Evolutionary conservation across 2,888 invertebrate species (phyloP).

Genomic region (Cylindroiulus punctatus): DNA sequence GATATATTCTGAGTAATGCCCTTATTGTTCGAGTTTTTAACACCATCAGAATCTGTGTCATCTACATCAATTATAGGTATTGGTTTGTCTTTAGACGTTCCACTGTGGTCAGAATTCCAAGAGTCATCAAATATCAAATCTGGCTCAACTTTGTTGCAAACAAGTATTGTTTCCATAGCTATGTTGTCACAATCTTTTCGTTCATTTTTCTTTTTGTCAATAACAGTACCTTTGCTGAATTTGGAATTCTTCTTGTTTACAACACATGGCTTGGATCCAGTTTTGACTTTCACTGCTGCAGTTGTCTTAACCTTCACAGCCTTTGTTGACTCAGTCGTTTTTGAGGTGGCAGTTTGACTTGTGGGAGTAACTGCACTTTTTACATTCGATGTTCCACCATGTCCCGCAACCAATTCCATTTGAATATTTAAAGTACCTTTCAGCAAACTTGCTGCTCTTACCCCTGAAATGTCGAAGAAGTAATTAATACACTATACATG

Average conservation of each 20-base stretch:
- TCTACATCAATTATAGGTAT: background rate
- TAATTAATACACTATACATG: background rate
- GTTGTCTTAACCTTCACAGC: background rate
- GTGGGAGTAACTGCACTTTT: background rate
- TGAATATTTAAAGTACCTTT: background rate
- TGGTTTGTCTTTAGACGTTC: background rate
- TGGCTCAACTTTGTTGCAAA: background rate
- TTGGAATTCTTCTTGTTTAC: conserved; percentile 45
- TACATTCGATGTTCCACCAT: too few species aligned
- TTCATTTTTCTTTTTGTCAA: background rate
- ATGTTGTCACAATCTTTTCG: background rate
- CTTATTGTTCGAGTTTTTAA: too few species aligned
- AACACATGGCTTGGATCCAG: conserved; percentile 23
- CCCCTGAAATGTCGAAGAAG: background rate
- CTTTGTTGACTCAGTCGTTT: background rate
- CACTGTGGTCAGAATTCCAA: background rate
- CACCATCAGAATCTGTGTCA: background rate
- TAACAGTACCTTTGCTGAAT: background rate
- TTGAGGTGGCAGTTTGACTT: background rate
- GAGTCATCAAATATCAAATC: background rate
- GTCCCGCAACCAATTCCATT: background rate
- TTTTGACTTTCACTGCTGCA: background rate
- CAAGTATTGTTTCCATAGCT: background rate
- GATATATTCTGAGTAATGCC: background rate
- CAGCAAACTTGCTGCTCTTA: background rate